phyloP scores from a whole-genome alignment of 2,888 invertebrate species.

The Ichneumon xanthorius region DNA sequence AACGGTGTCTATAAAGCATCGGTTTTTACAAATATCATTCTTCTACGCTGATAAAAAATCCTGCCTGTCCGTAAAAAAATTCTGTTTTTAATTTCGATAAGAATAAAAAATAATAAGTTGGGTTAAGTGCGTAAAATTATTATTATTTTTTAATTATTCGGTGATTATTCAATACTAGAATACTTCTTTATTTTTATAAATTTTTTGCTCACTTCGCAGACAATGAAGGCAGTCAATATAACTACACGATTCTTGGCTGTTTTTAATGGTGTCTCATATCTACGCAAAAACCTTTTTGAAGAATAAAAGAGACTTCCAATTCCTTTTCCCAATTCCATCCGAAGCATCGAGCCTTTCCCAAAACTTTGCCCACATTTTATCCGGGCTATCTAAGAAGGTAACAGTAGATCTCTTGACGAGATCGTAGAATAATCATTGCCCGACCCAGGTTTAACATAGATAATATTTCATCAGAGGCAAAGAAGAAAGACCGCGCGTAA shows the following conservation, averaged over 20 bases:
- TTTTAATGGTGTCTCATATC: too few relatives aligned
- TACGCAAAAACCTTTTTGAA: too few relatives aligned
- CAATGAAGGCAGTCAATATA: too few relatives aligned
- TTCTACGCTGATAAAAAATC: not conserved
- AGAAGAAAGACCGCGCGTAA: conserved; percentile 36
- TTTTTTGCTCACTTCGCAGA: too few relatives aligned
- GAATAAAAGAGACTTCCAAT: not conserved
- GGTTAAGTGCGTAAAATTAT: too few relatives aligned
- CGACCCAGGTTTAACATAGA: not conserved
- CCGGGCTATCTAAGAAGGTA: not conserved
- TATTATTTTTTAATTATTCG: too few relatives aligned
- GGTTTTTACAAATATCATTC: not conserved
- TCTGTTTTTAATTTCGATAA: not conserved
- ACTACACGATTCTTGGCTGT: too few relatives aligned
- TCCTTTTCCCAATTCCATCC: not conserved
- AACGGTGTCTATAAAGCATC: not conserved
- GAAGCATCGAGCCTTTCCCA: not conserved
- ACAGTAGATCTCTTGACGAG: not conserved
- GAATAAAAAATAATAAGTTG: too few relatives aligned
- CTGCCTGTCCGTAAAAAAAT: not conserved
- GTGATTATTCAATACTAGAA: too few relatives aligned
- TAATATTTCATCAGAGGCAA: not conserved
- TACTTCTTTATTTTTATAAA: too few relatives aligned
- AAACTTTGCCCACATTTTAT: not conserved
- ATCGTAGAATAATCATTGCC: not conserved